Percentiles rank a stretch among this genome's conserved stretches.
These are phyloP conservation scores for Homarus gammarus DNA, from an alignment of 2,888 invertebrate species.

Conservation along the genomic window DNA sequence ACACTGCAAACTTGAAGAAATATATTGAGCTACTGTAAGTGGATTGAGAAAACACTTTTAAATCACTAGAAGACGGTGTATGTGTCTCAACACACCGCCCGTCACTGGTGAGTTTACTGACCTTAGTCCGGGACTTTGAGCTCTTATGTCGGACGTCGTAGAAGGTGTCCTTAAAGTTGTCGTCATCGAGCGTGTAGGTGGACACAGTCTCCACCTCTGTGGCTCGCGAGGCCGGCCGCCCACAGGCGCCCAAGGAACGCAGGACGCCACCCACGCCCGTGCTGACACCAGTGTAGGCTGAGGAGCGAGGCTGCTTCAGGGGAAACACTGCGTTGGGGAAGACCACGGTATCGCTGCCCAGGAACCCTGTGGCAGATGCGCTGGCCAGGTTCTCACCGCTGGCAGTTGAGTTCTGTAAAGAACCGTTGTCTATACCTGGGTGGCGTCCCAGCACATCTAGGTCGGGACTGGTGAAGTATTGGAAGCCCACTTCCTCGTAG, in stretches of 20 bases:
- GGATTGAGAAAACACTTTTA: too few relatives aligned
- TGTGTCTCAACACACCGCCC: too few relatives aligned
- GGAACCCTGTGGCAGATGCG: conserved; percentile 7
- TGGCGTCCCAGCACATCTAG: neutral
- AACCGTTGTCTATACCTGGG: neutral
- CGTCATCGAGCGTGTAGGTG: conserved; percentile 46
- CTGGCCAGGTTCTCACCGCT: neutral
- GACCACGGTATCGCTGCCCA: conserved; percentile 41
- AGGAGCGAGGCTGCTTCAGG: neutral
- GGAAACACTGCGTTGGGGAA: conserved; percentile 58
- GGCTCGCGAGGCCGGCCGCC: conserved; percentile 42
- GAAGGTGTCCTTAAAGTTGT: neutral
- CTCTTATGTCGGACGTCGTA: conserved; percentile 14
- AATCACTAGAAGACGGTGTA: too few relatives aligned
- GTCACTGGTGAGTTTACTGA: too few relatives aligned
- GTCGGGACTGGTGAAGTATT: conserved; percentile 28
- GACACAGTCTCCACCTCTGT: conserved; percentile 57
- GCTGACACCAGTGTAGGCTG: neutral
- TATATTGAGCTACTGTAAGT: too few relatives aligned
- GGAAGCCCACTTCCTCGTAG: conserved; percentile 60
- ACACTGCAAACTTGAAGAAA: too few relatives aligned
- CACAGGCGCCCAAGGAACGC: conserved; percentile 55
- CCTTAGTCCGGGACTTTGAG: conserved; percentile 25
- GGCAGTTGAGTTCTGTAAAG: neutral
- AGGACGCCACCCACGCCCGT: conserved; percentile 58